These are phyloP conservation scores for Lutraria rhynchaena DNA, from an alignment of 1,140 invertebrate genomes.

Conservation along the genomic window DNA sequence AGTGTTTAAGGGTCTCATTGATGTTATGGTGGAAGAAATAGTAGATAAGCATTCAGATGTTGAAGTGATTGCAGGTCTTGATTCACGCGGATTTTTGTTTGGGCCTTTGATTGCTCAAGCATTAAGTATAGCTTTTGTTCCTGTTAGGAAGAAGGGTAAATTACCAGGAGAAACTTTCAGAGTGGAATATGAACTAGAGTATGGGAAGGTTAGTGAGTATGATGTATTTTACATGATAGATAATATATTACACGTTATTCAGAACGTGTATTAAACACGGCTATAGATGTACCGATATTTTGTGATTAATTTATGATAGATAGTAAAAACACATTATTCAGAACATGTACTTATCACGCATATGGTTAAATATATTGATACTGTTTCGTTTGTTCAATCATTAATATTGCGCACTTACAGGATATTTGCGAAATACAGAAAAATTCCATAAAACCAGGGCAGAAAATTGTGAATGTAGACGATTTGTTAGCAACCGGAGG, in stretches of 20 bases:
- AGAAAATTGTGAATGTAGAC: constrained; percentile 93
- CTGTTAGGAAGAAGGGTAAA: constrained; percentile 97
- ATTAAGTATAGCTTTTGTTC: constrained; percentile 92
- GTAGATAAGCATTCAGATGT: constrained; percentile 85
- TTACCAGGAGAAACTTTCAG: constrained; percentile 91
- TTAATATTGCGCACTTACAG: too few species aligned
- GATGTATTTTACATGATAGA: too few species aligned
- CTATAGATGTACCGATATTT: too few species aligned
- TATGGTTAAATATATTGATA: too few species aligned
- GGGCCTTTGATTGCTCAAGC: constrained; percentile 92
- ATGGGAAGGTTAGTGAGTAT: constrained; percentile 88
- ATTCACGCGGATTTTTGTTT: constrained; percentile 96
- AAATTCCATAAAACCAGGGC: constrained; percentile 86
- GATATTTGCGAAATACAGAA: constrained; percentile 94
- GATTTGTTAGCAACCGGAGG: constrained; percentile 97
- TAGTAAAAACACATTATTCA: too few species aligned
- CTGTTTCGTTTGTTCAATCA: too few species aligned
- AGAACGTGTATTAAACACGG: too few species aligned
- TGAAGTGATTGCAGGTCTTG: constrained; percentile 93
- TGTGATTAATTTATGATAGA: too few species aligned
- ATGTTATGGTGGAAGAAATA: constrained; percentile 88
- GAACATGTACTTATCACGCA: too few species aligned
- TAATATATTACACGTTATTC: too few species aligned
- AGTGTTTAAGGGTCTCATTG: constrained; percentile 88
- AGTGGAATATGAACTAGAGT: constrained; percentile 91